Evolutionary conservation across 1,140 invertebrate species (phyloP).

Genomic region (Octopus bimaculoides): DNA sequence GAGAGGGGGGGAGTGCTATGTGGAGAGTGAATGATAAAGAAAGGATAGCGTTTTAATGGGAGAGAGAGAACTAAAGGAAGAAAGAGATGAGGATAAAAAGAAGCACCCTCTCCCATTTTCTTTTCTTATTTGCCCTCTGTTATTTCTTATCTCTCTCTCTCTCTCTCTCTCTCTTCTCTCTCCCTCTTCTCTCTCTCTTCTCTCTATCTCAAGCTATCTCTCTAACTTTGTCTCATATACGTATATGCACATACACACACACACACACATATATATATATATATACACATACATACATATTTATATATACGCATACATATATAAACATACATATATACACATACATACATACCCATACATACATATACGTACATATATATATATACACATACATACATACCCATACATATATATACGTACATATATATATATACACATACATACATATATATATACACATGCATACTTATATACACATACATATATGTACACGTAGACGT

Average conservation of each 20-base stretch:
- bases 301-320: too few relatives aligned
- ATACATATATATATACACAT: background rate
- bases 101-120: too few relatives aligned
- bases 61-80: background rate
- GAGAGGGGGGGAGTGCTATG: background rate
- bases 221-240: too few relatives aligned
- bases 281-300: conserved; percentile 7
- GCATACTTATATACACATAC: conserved; percentile 7
- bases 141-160: too few relatives aligned
- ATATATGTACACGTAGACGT: too few relatives aligned
- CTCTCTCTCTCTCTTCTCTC: too few relatives aligned
- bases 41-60: background rate
- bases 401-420: too few relatives aligned
- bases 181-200: too few relatives aligned
- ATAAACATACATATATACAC: background rate
- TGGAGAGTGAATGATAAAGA: background rate
- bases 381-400: too few relatives aligned
- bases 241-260: conserved; percentile 1
- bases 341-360: conserved; percentile 3
- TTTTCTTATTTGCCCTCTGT: too few relatives aligned
- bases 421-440: too few relatives aligned
- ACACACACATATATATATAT: conserved; percentile 7
- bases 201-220: too few relatives aligned
- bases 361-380: background rate
- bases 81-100: background rate